Base-by-base conservation (phyloP, 1,140 invertebrate genomes). In the Neotoxoptera formosana region DNA sequence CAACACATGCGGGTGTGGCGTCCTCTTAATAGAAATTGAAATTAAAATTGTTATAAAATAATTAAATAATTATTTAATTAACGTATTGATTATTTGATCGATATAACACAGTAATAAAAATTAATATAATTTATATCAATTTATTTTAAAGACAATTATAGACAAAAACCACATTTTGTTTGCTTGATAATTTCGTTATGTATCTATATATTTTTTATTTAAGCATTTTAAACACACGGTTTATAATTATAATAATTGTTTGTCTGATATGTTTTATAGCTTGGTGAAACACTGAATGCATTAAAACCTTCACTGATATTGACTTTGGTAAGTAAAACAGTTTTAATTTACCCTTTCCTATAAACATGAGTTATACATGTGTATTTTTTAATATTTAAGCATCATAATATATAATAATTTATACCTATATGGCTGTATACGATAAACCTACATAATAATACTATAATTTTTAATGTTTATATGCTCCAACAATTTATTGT, bases 261-360 rank as follows among this genome's bases (percentile, higher is more conserved):
- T 94, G 6, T 93, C 48, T 87, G 94, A 92, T 93, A 93, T 91
- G 76, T 94, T 94, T 47, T 94, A 94, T 95, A 96, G 96, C 95
- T 96, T 83, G 94, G 95, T n/a, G 86, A 95, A 34, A 95, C 96
- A 17, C 94, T 97, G 41, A 94, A 95, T 67, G 94, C 95, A 90
- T 95, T 96, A 93, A 95, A 95, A 45, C 95, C 96, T n/a, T 94
- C 95, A 67, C 67, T 95, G 53, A 94, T 97, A 41, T 95, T 97
- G 9, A 96, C 96, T 81, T 94, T 97, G 95, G 97, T 97, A 95
- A 96, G 95, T 95, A 84, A 23, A 51, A 81, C 41, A 76, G n/a
- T 93, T 90, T 90, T 81, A 76, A 93, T 48, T 90, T 60, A 45
- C 45, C 25, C n/a, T 86, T 86, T 47, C 45, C n/a, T 41, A 41